Percentiles rank a stretch among this genome's conserved stretches.
These are phyloP conservation scores for Andrena bicolor DNA, from an alignment of 2,888 invertebrate genomes.

Conservation along the genomic window DNA sequence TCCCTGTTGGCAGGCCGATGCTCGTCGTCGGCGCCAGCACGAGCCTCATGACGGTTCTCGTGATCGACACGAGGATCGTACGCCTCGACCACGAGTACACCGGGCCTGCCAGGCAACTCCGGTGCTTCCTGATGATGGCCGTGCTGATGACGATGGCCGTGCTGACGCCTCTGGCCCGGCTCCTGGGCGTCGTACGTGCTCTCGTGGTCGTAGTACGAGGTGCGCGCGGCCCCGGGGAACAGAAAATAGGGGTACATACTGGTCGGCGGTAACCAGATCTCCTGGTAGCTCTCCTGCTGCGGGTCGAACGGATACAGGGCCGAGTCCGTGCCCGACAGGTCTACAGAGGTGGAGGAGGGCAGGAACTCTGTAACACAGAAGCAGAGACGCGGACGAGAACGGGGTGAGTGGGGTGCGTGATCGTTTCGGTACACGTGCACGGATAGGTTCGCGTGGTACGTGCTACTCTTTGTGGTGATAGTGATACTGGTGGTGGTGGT, in stretches of 20 bases:
- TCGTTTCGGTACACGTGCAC: slow-evolving; percentile 69
- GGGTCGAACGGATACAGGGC: slow-evolving; percentile 86
- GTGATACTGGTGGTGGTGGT: slow-evolving; percentile 23
- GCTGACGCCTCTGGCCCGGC: slow-evolving; percentile 68
- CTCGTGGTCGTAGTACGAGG: slow-evolving; percentile 79
- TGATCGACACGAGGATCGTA: slow-evolving; percentile 73
- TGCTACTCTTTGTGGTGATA: slow-evolving; percentile 46
- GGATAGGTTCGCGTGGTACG: slow-evolving; percentile 60
- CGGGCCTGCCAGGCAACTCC: slow-evolving; percentile 78
- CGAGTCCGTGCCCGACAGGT: slow-evolving; percentile 87
- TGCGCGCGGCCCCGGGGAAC: slow-evolving; percentile 86
- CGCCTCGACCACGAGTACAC: slow-evolving; percentile 75
- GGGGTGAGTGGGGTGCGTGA: slow-evolving; percentile 78
- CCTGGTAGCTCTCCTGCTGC: slow-evolving; percentile 87
- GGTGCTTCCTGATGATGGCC: slow-evolving; percentile 75
- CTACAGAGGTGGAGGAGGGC: slow-evolving; percentile 85
- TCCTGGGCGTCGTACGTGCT: slow-evolving; percentile 74
- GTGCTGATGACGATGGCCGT: slow-evolving; percentile 70
- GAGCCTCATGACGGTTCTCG: slow-evolving; percentile 65
- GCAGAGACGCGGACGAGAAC: slow-evolving; percentile 83
- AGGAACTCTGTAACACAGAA: slow-evolving; percentile 88
- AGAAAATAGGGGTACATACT: slow-evolving; percentile 88
- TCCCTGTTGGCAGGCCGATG: slow-evolving; percentile 46
- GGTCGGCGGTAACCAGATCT: slow-evolving; percentile 86
- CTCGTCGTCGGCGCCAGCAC: slow-evolving; percentile 59